Conservation (phyloP, 1,140 invertebrate genomes). For the Brevipalpus yothersi region DNA sequence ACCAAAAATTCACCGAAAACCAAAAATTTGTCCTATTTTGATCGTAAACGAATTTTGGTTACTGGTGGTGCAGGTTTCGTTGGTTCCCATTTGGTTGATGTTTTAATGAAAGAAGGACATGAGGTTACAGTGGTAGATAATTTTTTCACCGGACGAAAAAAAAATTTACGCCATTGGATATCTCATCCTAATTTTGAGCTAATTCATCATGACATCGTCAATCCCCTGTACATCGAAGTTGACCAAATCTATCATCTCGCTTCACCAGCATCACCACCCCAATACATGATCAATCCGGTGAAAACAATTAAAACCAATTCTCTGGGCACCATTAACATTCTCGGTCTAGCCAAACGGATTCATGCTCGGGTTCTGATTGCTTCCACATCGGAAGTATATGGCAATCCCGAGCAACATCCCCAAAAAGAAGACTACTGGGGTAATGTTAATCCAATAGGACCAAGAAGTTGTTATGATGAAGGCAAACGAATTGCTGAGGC, state of each 20-base stretch:
- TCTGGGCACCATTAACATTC: constrained; percentile 95
- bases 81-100: constrained; percentile 87
- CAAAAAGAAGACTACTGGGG: constrained; percentile 93
- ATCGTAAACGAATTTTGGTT: constrained; percentile 67
- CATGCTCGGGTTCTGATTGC: constrained; percentile 83
- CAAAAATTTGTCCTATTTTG: constrained; percentile 64
- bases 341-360: constrained; percentile 74
- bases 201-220: constrained; percentile 95
- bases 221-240: constrained; percentile 89
- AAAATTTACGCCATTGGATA: constrained; percentile 95
- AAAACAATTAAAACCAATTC: constrained; percentile 99
- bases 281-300: constrained; percentile 99
- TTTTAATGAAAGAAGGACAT: constrained; percentile 82
- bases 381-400: constrained; percentile 95
- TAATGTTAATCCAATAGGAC: constrained; percentile 91
- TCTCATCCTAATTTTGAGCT: constrained; percentile 97
- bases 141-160: constrained; percentile 88
- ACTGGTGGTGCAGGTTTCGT: constrained; percentile 98
- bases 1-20: constrained; percentile 42
- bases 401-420: constrained; percentile 86
- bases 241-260: constrained; percentile 98
- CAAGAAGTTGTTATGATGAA: constrained; percentile 89
- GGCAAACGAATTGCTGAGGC: constrained; percentile 93
- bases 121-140: constrained; percentile 96
- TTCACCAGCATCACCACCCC: constrained; percentile 90